Percentiles rank a stretch among this genome's conserved stretches.
These are phyloP conservation scores for Isoperla grammatica DNA, from an alignment of 2,888 invertebrate species.

Conservation along the genomic window DNA sequence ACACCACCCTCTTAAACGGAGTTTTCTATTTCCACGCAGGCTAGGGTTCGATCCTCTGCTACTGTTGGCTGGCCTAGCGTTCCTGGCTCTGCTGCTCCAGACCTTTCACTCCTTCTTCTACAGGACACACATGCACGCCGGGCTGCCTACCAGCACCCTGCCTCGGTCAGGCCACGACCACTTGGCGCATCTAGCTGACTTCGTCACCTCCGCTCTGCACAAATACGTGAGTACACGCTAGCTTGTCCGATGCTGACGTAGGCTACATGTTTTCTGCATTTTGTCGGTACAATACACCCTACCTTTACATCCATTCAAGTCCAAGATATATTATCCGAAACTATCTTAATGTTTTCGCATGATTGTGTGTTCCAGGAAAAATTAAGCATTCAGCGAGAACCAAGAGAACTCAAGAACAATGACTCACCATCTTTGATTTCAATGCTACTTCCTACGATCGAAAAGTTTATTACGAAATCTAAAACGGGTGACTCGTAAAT, in stretches of 20 bases:
- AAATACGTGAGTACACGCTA: slow-evolving; percentile 40
- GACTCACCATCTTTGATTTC: too few relatives aligned
- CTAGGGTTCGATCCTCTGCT: slow-evolving; percentile 43
- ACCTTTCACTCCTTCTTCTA: slow-evolving; percentile 36
- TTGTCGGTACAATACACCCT: too few relatives aligned
- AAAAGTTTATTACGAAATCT: too few relatives aligned
- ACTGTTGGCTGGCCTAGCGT: slow-evolving; percentile 42
- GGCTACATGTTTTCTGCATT: too few relatives aligned
- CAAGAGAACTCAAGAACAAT: not conserved
- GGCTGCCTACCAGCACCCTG: slow-evolving; percentile 31
- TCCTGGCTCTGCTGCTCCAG: slow-evolving; percentile 43
- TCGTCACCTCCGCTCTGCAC: slow-evolving; percentile 38
- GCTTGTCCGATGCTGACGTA: too few relatives aligned
- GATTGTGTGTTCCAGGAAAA: not conserved
- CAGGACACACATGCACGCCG: slow-evolving; percentile 17
- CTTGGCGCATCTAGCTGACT: slow-evolving; percentile 33
- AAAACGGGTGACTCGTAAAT: too few relatives aligned
- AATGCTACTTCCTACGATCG: too few relatives aligned
- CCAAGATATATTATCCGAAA: not conserved
- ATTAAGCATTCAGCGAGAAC: not conserved
- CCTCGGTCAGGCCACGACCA: slow-evolving; percentile 20
- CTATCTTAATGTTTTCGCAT: too few relatives aligned
- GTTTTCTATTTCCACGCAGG: slow-evolving; percentile 21
- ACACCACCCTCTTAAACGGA: too few relatives aligned
- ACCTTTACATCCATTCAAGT: too few relatives aligned